A percentile compares a stretch with the other conserved stretches of the same genome.
These are phyloP conservation scores for Thripadectes ignobilis DNA, from an alignment of 2,797 vertebrate species.

Conservation along the genomic window DNA sequence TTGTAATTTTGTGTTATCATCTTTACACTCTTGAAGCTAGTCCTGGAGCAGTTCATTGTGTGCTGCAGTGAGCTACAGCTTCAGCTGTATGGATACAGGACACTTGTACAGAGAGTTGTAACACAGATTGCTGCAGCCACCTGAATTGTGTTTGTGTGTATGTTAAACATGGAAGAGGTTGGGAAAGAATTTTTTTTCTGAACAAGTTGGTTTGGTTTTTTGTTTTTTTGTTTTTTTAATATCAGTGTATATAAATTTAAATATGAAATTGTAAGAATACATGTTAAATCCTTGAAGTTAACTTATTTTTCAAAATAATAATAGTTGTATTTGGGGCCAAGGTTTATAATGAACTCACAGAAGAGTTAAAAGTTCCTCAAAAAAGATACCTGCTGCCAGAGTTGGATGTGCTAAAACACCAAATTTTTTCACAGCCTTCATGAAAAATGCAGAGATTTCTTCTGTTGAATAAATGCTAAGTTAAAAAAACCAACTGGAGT, in stretches of 20 bases:
- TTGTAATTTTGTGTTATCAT: neutral
- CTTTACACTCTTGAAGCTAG: neutral
- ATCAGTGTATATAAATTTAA: neutral
- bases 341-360: neutral
- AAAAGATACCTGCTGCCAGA: neutral
- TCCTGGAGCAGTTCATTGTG: neutral
- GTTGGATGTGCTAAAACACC: neutral
- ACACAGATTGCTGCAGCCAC: neutral
- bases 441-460: neutral
- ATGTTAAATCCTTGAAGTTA: neutral
- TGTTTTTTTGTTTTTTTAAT: neutral
- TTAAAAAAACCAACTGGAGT: neutral
- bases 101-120: neutral
- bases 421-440: neutral
- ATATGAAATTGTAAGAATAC: neutral
- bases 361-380: neutral
- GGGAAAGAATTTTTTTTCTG: neutral
- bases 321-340: neutral
- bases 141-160: neutral
- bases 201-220: neutral
- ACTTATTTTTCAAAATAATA: neutral
- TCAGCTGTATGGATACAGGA: neutral
- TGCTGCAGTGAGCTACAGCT: neutral
- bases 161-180: neutral
- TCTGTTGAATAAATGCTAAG: neutral